Conservation (phyloP, 2,113 vertebrate species). For the Neofelis nebulosa region DNA sequence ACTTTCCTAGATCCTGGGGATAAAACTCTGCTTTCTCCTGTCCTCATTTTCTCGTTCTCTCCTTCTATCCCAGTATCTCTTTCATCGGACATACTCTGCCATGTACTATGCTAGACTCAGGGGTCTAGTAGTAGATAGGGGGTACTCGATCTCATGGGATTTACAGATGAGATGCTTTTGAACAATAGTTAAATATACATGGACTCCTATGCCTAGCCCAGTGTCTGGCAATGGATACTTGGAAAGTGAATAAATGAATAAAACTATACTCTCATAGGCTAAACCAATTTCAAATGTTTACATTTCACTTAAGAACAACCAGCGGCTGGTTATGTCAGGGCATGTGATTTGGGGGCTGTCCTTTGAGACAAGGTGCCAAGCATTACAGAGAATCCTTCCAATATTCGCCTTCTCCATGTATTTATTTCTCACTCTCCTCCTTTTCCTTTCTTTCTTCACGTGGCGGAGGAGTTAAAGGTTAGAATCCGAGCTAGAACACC, state of each 20-base stretch:
- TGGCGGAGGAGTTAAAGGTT: not conserved
- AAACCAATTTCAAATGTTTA: not conserved
- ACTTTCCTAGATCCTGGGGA: not conserved
- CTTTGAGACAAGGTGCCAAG: not conserved
- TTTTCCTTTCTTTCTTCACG: not conserved
- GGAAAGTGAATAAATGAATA: not conserved
- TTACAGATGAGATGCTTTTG: not conserved
- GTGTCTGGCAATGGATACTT: not conserved
- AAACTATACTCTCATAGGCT: not conserved
- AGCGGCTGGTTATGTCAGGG: not conserved
- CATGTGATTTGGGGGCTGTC: not conserved
- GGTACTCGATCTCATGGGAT: not conserved
- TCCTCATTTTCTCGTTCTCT: not conserved
- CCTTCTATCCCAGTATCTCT: not conserved
- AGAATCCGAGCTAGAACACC: not conserved
- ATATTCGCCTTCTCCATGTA: not conserved
- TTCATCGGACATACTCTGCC: not conserved
- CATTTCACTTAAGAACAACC: not conserved
- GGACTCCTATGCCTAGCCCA: not conserved
- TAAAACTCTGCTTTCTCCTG: not conserved
- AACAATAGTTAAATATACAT: not conserved
- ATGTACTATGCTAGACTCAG: fast-evolving
- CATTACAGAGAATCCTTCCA: not conserved
- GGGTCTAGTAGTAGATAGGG: not conserved
- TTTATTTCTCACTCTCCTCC: not conserved